Conservation (phyloP, 2,113 vertebrate genomes). For the Porphyrio hochstetteri region DNA sequence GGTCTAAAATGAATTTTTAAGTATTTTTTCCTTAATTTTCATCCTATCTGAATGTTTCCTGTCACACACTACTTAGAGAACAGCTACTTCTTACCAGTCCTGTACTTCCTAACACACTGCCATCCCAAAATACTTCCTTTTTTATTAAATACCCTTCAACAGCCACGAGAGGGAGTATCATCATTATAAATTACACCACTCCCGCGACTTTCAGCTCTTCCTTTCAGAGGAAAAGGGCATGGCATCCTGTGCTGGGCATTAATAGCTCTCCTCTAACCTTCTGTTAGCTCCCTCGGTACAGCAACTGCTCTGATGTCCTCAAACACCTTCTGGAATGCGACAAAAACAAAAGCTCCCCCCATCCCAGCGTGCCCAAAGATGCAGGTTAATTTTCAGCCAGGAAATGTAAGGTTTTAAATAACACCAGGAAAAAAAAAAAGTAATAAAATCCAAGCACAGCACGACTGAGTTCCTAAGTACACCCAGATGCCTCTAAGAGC, state of each 20-base stretch:
- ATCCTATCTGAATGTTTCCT: neutral
- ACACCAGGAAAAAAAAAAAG: neutral
- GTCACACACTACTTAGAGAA: neutral
- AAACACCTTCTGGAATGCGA: neutral
- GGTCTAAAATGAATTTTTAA: too few relatives aligned
- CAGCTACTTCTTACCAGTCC: neutral
- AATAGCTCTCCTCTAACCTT: neutral
- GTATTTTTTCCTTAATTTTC: neutral
- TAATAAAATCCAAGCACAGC: accelerated
- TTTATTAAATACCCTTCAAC: neutral
- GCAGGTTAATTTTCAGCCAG: neutral
- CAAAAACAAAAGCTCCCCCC: neutral
- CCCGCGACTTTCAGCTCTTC: neutral
- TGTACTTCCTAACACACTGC: accelerated
- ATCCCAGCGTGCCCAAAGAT: accelerated
- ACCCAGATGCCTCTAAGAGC: neutral
- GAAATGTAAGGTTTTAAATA: neutral
- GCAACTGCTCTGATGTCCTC: neutral
- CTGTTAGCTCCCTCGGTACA: neutral
- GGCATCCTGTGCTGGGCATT: constrained; percentile 63
- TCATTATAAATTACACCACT: neutral
- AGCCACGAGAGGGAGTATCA: constrained; percentile 64
- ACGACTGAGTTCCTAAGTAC: neutral
- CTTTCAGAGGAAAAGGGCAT: constrained; percentile 66
- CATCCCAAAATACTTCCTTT: accelerated